Conservation (phyloP, 2,888 invertebrate genomes). For the Xanthia icteritia region DNA sequence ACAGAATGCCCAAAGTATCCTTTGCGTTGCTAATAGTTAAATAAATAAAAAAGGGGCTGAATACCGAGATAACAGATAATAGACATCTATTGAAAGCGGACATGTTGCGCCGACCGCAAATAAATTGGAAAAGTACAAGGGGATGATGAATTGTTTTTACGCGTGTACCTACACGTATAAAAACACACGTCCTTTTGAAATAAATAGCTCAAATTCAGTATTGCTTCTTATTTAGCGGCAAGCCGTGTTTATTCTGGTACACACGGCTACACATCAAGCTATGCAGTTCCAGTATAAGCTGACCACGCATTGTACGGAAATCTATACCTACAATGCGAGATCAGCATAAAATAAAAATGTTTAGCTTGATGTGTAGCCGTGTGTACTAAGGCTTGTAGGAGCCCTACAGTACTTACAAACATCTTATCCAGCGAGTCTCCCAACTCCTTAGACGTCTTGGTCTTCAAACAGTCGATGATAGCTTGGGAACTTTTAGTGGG, state of each 20-base stretch:
- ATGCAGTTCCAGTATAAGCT: too few relatives aligned
- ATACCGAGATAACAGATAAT: background rate
- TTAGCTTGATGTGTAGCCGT: too few relatives aligned
- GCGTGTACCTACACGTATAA: too few relatives aligned
- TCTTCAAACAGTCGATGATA: conserved; percentile 91
- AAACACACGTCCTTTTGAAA: background rate
- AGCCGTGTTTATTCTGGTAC: background rate
- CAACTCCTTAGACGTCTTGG: conserved; percentile 85
- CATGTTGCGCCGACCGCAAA: too few relatives aligned
- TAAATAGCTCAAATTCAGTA: background rate
- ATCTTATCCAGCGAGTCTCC: conserved; percentile 85
- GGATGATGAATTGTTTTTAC: background rate
- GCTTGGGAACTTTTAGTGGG: conserved; percentile 88
- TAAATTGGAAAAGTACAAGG: too few relatives aligned
- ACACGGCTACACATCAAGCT: too few relatives aligned
- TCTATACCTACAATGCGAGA: too few relatives aligned
- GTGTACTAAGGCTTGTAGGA: background rate
- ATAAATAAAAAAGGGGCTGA: background rate
- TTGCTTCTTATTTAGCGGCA: background rate
- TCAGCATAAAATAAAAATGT: too few relatives aligned
- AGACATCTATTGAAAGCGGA: background rate
- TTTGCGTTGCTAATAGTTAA: too few relatives aligned
- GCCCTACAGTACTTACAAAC: conserved; percentile 79
- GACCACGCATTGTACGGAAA: too few relatives aligned
- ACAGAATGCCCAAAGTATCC: background rate